Conservation (phyloP, 2,113 vertebrate species). For the Conger conger region DNA sequence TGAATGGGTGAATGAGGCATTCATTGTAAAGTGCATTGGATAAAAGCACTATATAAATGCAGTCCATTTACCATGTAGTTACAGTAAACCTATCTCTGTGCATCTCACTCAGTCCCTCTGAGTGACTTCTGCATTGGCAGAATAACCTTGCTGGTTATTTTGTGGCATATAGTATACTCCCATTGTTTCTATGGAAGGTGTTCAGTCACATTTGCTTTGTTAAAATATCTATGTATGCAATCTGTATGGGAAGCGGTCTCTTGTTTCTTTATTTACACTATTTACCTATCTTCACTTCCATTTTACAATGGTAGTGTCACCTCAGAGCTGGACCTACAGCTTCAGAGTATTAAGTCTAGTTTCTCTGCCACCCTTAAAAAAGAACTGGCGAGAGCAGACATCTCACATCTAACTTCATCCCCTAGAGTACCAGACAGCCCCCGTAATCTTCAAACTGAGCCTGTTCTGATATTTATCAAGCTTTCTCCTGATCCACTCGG, state of each 20-base stretch:
- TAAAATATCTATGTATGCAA: too few relatives aligned
- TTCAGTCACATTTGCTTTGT: neutral
- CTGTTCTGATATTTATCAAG: neutral
- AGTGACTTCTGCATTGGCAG: neutral
- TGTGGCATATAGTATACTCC: neutral
- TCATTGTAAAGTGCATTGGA: too few relatives aligned
- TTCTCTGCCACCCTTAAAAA: neutral
- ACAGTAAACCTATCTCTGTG: neutral
- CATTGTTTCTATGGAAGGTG: neutral
- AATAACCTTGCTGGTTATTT: neutral
- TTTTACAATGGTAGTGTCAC: too few relatives aligned
- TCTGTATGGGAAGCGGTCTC: too few relatives aligned
- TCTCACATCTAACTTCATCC: neutral
- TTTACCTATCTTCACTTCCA: too few relatives aligned
- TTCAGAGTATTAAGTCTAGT: too few relatives aligned
- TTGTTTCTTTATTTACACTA: too few relatives aligned
- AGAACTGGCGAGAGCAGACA: neutral
- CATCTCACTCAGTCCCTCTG: neutral
- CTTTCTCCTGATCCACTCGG: neutral
- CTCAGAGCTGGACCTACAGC: too few relatives aligned
- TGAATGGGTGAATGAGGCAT: too few relatives aligned
- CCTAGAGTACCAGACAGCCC: neutral
- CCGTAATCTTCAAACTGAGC: conserved; percentile 1
- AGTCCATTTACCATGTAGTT: neutral
- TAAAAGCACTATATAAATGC: too few relatives aligned